A percentile compares a stretch with the other conserved stretches of the same genome.
Conservation (phyloP, 2,113 vertebrate genomes). For the Catharus bicknelli region DNA sequence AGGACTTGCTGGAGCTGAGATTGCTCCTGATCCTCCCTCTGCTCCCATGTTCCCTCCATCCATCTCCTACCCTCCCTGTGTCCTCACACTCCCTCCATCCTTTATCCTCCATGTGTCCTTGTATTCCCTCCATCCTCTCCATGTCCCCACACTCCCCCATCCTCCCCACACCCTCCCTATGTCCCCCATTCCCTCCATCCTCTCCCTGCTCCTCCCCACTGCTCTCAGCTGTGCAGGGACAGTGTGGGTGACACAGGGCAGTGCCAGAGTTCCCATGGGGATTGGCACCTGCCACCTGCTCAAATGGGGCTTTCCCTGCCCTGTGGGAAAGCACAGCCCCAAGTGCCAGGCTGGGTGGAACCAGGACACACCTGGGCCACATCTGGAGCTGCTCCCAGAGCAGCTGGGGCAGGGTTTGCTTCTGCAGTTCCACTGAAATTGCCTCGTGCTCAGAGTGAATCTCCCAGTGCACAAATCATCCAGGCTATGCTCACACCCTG, state of each 20-base stretch:
- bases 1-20: background rate
- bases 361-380: background rate
- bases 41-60: background rate
- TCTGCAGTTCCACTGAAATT: background rate
- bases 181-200: background rate
- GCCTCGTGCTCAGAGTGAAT: background rate
- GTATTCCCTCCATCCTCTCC: background rate
- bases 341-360: background rate
- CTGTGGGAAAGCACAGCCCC: background rate
- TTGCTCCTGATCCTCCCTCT: background rate
- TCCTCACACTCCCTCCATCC: background rate
- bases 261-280: accelerated
- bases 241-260: background rate
- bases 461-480: accelerated
- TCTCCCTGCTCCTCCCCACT: background rate
- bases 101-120: no score
- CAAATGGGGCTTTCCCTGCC: background rate
- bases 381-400: background rate
- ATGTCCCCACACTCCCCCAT: background rate
- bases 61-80: background rate
- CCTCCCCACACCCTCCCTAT: background rate
- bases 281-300: background rate
- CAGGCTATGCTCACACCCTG: background rate
- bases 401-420: background rate
- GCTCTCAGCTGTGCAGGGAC: background rate